Conservation (phyloP, 2,888 invertebrate species). For the Fragum fragum region DNA sequence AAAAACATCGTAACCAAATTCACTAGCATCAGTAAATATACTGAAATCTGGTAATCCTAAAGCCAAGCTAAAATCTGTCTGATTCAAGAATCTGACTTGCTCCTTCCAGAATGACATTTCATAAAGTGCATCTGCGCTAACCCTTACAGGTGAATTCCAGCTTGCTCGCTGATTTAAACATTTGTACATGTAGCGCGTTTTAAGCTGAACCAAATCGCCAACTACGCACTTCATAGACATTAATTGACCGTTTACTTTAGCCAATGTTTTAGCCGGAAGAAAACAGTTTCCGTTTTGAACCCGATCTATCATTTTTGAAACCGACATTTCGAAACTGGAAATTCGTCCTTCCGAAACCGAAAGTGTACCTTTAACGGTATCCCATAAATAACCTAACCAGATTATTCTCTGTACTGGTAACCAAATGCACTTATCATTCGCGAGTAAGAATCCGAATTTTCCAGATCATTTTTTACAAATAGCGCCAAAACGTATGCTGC, state of each 20-base stretch:
- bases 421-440: conserved; percentile 65
- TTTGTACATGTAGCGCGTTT: conserved; percentile 36
- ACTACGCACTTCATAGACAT: conserved; percentile 46
- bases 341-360: conserved; percentile 45
- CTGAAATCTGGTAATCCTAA: background rate
- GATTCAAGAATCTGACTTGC: conserved; percentile 20
- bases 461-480: conserved; percentile 38
- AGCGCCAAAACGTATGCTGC: conserved; percentile 16
- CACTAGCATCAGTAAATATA: conserved; percentile 48
- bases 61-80: background rate
- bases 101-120: conserved; percentile 27
- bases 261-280: conserved; percentile 39
- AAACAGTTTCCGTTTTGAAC: background rate
- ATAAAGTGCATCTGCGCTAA: conserved; percentile 17
- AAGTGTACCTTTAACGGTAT: conserved; percentile 40
- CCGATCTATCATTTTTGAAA: conserved; percentile 7
- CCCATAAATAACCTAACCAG: conserved; percentile 62
- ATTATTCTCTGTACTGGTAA: conserved; percentile 31
- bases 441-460: conserved; percentile 64
- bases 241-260: conserved; percentile 43
- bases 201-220: conserved; percentile 34
- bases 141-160: conserved; percentile 40
- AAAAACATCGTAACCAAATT: conserved; percentile 46
- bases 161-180: conserved; percentile 39
- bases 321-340: background rate